Conservation (phyloP, 2,797 vertebrate genomes). For the Margarornis squamiger region DNA sequence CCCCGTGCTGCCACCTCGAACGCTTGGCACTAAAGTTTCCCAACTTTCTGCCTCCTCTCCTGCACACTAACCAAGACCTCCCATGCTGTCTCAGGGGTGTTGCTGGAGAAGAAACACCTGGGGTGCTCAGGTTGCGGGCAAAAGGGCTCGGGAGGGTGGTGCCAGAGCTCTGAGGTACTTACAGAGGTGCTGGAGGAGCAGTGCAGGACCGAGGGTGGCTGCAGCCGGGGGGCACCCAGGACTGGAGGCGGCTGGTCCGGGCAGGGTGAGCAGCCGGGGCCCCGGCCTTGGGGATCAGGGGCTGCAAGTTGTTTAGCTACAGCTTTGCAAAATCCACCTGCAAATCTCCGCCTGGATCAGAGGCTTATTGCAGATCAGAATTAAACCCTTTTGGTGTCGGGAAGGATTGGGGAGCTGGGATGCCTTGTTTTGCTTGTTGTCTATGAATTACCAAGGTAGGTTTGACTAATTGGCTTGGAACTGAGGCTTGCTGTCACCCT, state of each 20-base stretch:
- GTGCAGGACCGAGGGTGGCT: background rate
- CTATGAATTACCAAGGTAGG: background rate
- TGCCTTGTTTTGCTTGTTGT: background rate
- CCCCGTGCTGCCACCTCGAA: fast-evolving
- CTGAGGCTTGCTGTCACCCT: background rate
- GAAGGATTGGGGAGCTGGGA: constrained; percentile 40
- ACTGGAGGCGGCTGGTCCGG: background rate
- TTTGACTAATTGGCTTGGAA: background rate
- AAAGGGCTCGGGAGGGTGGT: background rate
- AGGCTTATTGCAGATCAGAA: constrained; percentile 73
- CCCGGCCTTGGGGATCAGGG: constrained; percentile 28
- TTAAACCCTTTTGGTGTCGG: constrained; percentile 69
- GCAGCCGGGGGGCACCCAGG: background rate
- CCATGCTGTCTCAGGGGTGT: fast-evolving
- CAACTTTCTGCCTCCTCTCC: background rate
- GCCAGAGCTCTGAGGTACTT: background rate
- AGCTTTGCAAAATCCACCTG: constrained; percentile 76
- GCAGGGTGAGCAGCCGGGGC: background rate
- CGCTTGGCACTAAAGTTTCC: background rate
- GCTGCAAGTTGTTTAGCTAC: constrained; percentile 55
- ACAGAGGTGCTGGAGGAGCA: background rate
- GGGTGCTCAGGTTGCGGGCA: background rate
- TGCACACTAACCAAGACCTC: background rate
- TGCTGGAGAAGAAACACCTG: background rate
- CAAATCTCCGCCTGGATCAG: constrained; percentile 72